A percentile compares a stretch with the other conserved stretches of the same genome.
Evolutionary conservation across 2,888 invertebrate genomes (phyloP).

Genomic region (Scaptomyza tumidula): DNA sequence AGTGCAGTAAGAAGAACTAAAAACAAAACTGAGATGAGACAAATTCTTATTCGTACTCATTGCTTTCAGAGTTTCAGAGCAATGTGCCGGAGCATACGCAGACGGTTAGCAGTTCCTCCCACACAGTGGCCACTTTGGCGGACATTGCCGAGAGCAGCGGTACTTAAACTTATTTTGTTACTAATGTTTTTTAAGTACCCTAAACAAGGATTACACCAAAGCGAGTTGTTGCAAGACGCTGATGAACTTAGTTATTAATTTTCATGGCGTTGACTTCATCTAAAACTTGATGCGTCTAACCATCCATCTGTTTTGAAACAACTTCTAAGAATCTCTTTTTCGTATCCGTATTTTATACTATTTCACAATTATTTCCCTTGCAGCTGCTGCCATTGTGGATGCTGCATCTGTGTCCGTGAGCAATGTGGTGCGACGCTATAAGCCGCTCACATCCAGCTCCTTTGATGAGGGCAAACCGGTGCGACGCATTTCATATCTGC

Average conservation of each 20-base stretch:
- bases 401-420: slow-evolving; percentile 12
- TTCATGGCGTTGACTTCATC: no score
- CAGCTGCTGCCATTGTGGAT: slow-evolving; percentile 60
- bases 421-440: slow-evolving; percentile 82
- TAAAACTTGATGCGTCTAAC: no score
- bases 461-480: slow-evolving; percentile 95
- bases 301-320: no score
- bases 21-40: neutral
- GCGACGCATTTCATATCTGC: slow-evolving; percentile 96
- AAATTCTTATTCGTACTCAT: neutral
- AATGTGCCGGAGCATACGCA: slow-evolving; percentile 63
- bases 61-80: slow-evolving; percentile 64
- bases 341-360: no score
- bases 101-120: slow-evolving; percentile 31
- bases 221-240: no score
- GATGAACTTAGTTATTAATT: no score
- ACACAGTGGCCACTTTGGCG: slow-evolving; percentile 69
- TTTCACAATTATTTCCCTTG: neutral
- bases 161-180: slow-evolving; percentile 8
- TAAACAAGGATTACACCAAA: no score
- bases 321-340: no score
- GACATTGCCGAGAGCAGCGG: slow-evolving; percentile 80
- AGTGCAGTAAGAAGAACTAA: slow-evolving; percentile 27
- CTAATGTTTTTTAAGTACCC: no score
- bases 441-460: slow-evolving; percentile 83